Base-by-base conservation (phyloP, 2,888 invertebrate species). In the Tenthredo amoena region DNA sequence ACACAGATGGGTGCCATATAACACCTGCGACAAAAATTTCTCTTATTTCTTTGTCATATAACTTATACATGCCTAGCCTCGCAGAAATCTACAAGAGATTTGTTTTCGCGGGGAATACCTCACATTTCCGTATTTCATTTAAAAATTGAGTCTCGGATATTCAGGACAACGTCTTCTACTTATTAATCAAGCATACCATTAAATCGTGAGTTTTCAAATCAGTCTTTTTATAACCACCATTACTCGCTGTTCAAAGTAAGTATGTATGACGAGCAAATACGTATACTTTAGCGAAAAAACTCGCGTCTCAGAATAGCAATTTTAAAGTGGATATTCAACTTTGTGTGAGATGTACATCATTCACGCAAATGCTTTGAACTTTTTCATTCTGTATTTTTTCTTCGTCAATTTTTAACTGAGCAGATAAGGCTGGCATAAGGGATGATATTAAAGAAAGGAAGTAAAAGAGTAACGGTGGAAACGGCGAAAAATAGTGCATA, bases 301-400 rank as follows among this genome's bases (percentile, higher is more conserved):
- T 55, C 55, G 2, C 55, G 55, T 55, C n/a, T 55, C 55, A n/a
- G 55, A 55, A 55, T 55, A 6, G 55, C 55, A n/a, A 34, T 34
- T 12, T 68, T 37, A 37, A 71, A 71, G 71, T 71, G 71, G 37
- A 71, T 71, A n/a, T 37, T 37, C 37, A 71, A 71, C 71, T 71
- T 71, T n/a, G 37, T 15, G 18, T 34, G 18, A 71, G 9, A 31
- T 31, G 31, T 31, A 34, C 1, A 1, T n/a, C 12, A 12, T 12
- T 15, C 34, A 68, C 31, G 68, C 31, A 21, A 31, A 37, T 71
- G 34, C 37, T 37, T 37, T 34, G n/a, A 10, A 40, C n/a, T 37
- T 15, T n/a, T 37, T 31, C 37, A 15, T 34, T 2, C 7, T 6
- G 7, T 37, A 15, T 37, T 37, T 71, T 18, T 6, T 18, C 26